Conservation (phyloP, 2,888 invertebrate species). For the Polia nebulosa region DNA sequence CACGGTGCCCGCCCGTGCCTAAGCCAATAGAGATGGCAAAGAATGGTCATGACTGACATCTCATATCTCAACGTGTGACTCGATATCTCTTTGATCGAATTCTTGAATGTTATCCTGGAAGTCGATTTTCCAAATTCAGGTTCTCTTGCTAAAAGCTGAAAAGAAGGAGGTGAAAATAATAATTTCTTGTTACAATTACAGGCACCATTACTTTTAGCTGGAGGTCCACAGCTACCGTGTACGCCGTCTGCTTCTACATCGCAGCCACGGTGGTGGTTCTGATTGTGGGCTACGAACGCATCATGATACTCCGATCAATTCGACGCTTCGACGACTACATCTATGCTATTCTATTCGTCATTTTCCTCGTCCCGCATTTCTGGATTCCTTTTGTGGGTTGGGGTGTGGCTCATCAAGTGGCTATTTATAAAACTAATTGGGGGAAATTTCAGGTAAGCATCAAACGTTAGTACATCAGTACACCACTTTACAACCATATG, state of each 20-base stretch:
- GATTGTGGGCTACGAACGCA: constrained; percentile 91
- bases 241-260: constrained; percentile 92
- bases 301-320: constrained; percentile 91
- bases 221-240: constrained; percentile 92
- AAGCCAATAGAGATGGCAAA: too few species aligned
- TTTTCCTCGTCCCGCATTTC: constrained; percentile 93
- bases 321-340: constrained; percentile 93
- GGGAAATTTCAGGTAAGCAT: constrained; percentile 92
- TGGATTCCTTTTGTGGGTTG: constrained; percentile 94
- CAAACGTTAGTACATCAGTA: not conserved
- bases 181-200: constrained; percentile 61
- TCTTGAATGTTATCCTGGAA: too few species aligned
- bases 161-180: not conserved
- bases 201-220: constrained; percentile 92
- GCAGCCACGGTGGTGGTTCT: constrained; percentile 91
- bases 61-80: too few species aligned
- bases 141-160: not conserved
- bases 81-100: too few species aligned
- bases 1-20: too few species aligned
- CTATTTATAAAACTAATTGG: constrained; percentile 93
- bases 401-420: constrained; percentile 93
- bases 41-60: too few species aligned
- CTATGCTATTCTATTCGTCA: constrained; percentile 92
- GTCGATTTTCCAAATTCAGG: not conserved
- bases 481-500: not conserved